These are phyloP conservation scores for Trichomycterus rosablanca DNA, from an alignment of 2,113 vertebrate genomes.

Conservation along the genomic window DNA sequence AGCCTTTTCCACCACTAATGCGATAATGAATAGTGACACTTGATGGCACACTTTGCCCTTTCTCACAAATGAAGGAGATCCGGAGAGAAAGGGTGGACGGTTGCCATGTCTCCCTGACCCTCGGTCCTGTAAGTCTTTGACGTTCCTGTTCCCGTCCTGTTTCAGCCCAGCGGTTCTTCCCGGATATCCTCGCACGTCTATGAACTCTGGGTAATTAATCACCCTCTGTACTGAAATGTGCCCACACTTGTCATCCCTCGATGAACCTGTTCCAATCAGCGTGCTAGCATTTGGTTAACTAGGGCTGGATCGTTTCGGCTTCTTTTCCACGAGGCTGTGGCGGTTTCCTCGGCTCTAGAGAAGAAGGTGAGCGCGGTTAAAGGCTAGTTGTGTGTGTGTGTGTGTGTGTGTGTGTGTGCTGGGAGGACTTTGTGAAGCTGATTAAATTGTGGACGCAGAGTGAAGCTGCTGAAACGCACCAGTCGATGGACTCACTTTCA, in stretches of 20 bases:
- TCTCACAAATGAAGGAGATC: not conserved
- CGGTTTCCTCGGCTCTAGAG: not conserved
- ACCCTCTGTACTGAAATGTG: not conserved
- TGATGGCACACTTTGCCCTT: constrained; percentile 12
- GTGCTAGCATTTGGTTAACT: constrained; percentile 5
- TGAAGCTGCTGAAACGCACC: constrained; percentile 6
- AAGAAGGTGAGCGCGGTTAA: not conserved
- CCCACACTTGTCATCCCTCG: constrained; percentile 9
- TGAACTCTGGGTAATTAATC: constrained; percentile 26
- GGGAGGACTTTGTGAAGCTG: constrained; percentile 27
- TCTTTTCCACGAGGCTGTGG: not conserved
- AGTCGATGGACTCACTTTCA: constrained; percentile 38
- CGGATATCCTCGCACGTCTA: not conserved
- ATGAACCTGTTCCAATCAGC: not conserved
- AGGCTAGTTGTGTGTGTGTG: too few relatives aligned
- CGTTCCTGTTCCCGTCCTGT: constrained; percentile 32
- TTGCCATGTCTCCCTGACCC: constrained; percentile 18
- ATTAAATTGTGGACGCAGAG: constrained; percentile 24
- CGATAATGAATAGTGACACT: constrained; percentile 5
- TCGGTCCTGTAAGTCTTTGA: constrained; percentile 21
- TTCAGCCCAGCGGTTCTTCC: constrained; percentile 28
- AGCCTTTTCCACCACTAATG: constrained; percentile 6
- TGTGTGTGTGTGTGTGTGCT: constrained; percentile 5
- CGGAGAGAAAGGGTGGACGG: not conserved
- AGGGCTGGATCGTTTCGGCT: not conserved